Percentiles rank a stretch among this genome's conserved stretches.
Evolutionary conservation across 2,888 invertebrate species (phyloP).

Genomic region (Epistrophe eligans): DNA sequence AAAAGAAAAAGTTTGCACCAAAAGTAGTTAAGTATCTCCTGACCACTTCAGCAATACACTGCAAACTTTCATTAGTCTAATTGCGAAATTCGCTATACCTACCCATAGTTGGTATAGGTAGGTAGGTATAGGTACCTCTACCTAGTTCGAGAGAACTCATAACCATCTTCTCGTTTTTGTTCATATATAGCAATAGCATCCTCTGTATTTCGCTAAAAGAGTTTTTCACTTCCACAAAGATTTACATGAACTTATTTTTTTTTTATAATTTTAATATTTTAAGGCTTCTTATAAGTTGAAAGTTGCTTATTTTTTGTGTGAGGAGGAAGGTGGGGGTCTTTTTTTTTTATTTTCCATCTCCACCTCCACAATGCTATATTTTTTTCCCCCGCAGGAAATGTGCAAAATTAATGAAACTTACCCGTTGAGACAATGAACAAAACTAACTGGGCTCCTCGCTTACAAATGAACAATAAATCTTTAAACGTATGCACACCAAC

Average conservation of each 20-base stretch:
- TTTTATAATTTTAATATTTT: background rate
- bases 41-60: slow-evolving; percentile 62
- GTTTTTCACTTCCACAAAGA: slow-evolving; percentile 41
- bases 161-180: slow-evolving; percentile 2
- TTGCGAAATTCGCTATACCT: slow-evolving; percentile 37
- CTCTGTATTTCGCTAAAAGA: background rate
- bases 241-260: slow-evolving; percentile 42
- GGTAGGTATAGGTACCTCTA: too few species aligned
- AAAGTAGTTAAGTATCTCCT: slow-evolving; percentile 63
- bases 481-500: slow-evolving; percentile 18
- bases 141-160: slow-evolving; percentile 1
- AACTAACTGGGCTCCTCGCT: slow-evolving; percentile 12
- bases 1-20: slow-evolving; percentile 53
- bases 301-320: background rate
- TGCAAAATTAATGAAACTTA: slow-evolving; percentile 63
- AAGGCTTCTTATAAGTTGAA: background rate
- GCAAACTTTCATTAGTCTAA: slow-evolving; percentile 64
- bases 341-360: slow-evolving; percentile 4
- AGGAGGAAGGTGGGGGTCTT: background rate
- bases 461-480: slow-evolving; percentile 58
- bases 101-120: background rate
- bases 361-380: slow-evolving; percentile 6
- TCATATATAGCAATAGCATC: background rate
- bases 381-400: slow-evolving; percentile 12
- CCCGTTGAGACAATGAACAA: slow-evolving; percentile 57